phyloP scores from a whole-genome alignment of 2,888 invertebrate species.

The Sinelater perroti region DNA sequence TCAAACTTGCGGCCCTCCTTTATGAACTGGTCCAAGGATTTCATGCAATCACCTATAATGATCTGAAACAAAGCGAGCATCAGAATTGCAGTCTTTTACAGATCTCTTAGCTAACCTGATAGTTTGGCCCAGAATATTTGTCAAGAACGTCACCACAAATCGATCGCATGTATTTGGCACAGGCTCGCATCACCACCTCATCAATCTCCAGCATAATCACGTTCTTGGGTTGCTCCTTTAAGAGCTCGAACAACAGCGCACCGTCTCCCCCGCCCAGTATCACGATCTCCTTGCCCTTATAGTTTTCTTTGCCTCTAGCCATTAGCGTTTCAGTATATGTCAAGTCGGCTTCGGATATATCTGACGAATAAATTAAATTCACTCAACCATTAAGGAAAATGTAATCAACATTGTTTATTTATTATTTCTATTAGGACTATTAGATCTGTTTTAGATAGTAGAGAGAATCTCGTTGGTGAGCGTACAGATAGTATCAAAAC shows the following conservation, averaged over 20 bases:
- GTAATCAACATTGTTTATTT: too few relatives aligned
- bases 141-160: constrained; percentile 91
- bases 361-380: too few relatives aligned
- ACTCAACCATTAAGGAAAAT: too few relatives aligned
- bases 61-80: constrained; percentile 66
- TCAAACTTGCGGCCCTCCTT: constrained; percentile 85
- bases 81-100: not conserved
- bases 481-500: too few relatives aligned
- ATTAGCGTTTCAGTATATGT: constrained; percentile 93
- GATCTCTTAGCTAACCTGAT: constrained; percentile 70
- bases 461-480: too few relatives aligned
- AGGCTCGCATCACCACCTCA: constrained; percentile 88
- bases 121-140: constrained; percentile 77
- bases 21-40: constrained; percentile 81
- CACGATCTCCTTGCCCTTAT: constrained; percentile 87
- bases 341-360: constrained; percentile 90
- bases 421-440: too few relatives aligned
- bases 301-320: constrained; percentile 84
- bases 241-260: constrained; percentile 87
- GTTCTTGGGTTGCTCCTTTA: constrained; percentile 88
- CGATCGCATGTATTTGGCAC: constrained; percentile 81
- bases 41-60: constrained; percentile 89
- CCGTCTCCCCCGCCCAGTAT: constrained; percentile 96
- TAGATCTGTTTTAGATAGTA: too few relatives aligned
- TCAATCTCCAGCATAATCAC: constrained; percentile 96